Base-by-base conservation (phyloP, 53 echinoderm and acorn worm species). In the Temnopleurus reevesii region DNA sequence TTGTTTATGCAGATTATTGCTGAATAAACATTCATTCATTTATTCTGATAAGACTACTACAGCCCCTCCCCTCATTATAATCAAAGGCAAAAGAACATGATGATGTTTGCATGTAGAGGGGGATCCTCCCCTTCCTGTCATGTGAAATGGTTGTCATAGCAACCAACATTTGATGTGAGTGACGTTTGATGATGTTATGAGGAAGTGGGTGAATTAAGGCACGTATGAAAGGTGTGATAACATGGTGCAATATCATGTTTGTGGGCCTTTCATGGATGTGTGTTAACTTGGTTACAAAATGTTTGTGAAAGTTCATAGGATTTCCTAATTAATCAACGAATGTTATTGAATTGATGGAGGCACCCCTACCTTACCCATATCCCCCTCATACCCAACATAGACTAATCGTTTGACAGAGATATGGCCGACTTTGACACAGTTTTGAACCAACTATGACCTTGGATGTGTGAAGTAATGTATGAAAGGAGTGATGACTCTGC, bases 191-290 rank as follows among this genome's bases (percentile, higher is more conserved):
- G 71, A 87, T 87, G 65, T 86, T 18, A 35, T 13, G 88, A 87
- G 88, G 88, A 87, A 71, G 55, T 87, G 71, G 54, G 18, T 46
- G 49, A 87, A 66, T 87, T 87, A 71, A 47, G n/a, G 46, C 79
- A 49, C n/a, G 49, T 79, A 47, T 47, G 36, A 5, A 36, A 71
- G 71, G 71, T 71, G 71, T 71, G 71, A 71, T 71, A 71, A 71
- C 41, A 30, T 21, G 5, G 41, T 34, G 34, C 34, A 63, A 4
- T 15, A 2, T 33, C 71, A 71, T 71, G 71, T 71, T n/a, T n/a
- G 38, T n/a, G 23, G 41, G 38, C 7, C 12, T 36, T 36, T 19
- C 2, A 18, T 38, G 41, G n/a, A 1, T 31, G 63, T 63, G 63
- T 63, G 63, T 41, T 71, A 21, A 71, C 18, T 38, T 49, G 80